Conservation (phyloP, 2,888 invertebrate species). For the Timema cristinae region DNA sequence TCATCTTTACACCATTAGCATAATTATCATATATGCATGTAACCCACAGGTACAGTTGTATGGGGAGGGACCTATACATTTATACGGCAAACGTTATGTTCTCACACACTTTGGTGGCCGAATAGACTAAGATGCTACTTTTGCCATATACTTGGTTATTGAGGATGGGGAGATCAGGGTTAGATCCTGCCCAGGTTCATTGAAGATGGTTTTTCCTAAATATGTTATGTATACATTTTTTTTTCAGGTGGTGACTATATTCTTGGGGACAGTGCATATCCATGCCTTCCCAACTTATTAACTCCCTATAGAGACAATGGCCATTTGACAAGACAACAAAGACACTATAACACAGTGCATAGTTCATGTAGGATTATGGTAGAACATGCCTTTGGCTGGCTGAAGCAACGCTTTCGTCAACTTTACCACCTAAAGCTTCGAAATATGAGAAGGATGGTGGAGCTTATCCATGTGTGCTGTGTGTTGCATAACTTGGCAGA, state of each 20-base stretch:
- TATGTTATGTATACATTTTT: background rate
- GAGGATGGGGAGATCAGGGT: no score
- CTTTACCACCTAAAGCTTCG: background rate
- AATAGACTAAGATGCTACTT: no score
- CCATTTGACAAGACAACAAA: constrained; percentile 24
- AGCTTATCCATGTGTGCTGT: background rate
- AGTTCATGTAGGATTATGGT: constrained; percentile 1
- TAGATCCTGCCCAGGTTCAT: no score
- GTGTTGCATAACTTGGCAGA: constrained; percentile 8
- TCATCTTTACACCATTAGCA: no score
- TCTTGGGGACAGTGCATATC: constrained; percentile 34
- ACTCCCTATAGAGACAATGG: constrained; percentile 31
- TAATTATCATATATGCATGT: no score
- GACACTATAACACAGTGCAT: constrained; percentile 17
- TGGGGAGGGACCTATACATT: no score
- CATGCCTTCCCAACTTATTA: constrained; percentile 27
- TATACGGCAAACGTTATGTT: no score
- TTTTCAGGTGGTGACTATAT: constrained; percentile 24
- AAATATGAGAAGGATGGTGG: constrained; percentile 2
- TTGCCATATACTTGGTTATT: no score
- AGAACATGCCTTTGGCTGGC: background rate
- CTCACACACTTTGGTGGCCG: no score
- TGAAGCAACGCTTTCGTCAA: background rate
- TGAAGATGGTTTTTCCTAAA: no score
- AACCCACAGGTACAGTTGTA: no score